These are phyloP conservation scores for Luperina testacea DNA, from an alignment of 2,888 invertebrate genomes.

Conservation along the genomic window DNA sequence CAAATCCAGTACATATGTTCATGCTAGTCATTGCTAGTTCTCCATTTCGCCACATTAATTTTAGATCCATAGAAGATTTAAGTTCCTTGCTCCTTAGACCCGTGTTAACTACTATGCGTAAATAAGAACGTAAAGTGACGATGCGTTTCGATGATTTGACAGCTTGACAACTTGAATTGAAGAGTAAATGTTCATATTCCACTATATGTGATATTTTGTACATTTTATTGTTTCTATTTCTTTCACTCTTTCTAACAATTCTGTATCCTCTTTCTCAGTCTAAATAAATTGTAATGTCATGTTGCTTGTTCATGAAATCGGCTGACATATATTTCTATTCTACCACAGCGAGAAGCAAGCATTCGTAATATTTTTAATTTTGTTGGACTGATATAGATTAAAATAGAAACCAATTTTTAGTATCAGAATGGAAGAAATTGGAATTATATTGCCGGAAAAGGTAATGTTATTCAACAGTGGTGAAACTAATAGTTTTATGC, in stretches of 20 bases:
- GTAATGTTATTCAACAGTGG: constrained; percentile 85
- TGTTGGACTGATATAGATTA: constrained; percentile 5
- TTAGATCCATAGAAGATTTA: not conserved
- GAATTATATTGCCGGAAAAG: constrained; percentile 94
- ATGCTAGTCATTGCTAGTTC: not conserved
- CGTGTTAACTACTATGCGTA: not conserved
- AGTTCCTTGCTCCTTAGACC: not conserved
- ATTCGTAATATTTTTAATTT: constrained; percentile 29
- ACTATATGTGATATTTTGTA: not conserved
- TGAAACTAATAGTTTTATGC: not conserved
- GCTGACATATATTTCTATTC: constrained; percentile 1
- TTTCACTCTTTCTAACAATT: not conserved
- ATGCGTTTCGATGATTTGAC: constrained; percentile 72
- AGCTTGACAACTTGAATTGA: constrained; percentile 16
- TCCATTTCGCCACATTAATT: not conserved
- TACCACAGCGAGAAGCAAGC: constrained; percentile 10
- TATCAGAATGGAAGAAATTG: constrained; percentile 94
- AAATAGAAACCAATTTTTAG: constrained; percentile 33
- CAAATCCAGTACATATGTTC: not conserved
- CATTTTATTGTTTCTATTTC: constrained; percentile 38
- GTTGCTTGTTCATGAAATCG: constrained; percentile 11
- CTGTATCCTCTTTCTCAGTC: constrained; percentile 15
- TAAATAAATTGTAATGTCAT: constrained; percentile 45
- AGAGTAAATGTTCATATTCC: constrained; percentile 2
- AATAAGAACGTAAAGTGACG: constrained; percentile 70